Evolutionary conservation across 2,113 vertebrate genomes (phyloP), one percentile per base, ranked within the genome.

Genomic region (Pachycephala philippinensis): DNA sequence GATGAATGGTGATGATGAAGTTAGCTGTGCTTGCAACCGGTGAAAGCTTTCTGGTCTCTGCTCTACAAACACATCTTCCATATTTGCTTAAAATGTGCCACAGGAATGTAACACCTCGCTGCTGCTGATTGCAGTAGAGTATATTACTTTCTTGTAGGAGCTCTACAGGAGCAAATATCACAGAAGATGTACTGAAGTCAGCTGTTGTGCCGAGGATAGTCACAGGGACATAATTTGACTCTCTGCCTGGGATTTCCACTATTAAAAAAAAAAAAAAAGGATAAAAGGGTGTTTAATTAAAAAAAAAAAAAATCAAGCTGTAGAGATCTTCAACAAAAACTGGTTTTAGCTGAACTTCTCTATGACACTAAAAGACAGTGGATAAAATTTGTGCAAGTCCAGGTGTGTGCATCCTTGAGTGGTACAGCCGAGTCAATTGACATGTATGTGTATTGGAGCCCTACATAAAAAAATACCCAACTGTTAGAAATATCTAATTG

Each of bases 101-200:
- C 19, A 60, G 61, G 74, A 91, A 56, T 0, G 0, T 31, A 66
- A 37, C 8, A 33, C 6, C 31, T 84, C 0, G 0, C 40, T 75
- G 77, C 18, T 78, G 49, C 1, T 68, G 81, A 93, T 82, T 95
- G 61, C 68, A 90, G 87, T 52, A 87, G 84, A 77, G 94, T 82
- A 42, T 65, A 33, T 88, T 81, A 39, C 26, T 93, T 96, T 92
- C 33, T 85, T 97, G 90, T 91, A 85, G 39, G 47, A 86, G 24
- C 28, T 78, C 37, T 52, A 47, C 28, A 68, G 53, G 42, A 72
- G 30, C 12, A 52, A 87, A 56, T 59, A 53, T 45, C 28, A 85
- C 40, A 72, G 72, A 56, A 71, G 39, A 44, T 57, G 16, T 63
- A 42, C 27, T 86, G 45, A 77, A 45, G 50, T 85, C 70, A 85